These are phyloP conservation scores for Lordiphosa andalusiaca DNA, from an alignment of 2,888 invertebrate species.

Conservation along the genomic window DNA sequence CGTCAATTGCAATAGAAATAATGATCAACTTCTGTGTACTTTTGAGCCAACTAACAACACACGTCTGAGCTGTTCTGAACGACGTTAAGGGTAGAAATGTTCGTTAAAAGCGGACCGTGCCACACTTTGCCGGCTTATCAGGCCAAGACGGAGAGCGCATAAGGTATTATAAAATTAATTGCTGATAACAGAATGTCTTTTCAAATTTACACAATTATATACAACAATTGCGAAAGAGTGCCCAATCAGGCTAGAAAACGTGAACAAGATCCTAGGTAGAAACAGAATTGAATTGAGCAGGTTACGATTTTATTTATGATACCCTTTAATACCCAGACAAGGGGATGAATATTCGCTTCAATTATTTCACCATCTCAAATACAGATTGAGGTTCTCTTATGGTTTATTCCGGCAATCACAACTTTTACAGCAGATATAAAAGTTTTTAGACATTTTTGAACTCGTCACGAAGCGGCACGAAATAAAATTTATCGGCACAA, in stretches of 20 bases:
- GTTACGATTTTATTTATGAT: conserved; percentile 20
- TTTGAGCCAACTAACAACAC: too few relatives aligned
- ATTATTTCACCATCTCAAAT: too few relatives aligned
- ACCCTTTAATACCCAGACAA: too few relatives aligned
- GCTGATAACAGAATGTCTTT: conserved; percentile 51
- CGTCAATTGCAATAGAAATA: conserved; percentile 20
- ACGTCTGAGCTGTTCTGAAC: conserved; percentile 39
- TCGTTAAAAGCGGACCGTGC: conserved; percentile 29
- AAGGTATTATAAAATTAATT: conserved; percentile 43
- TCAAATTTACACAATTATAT: conserved; percentile 40
- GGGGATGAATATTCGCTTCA: too few relatives aligned
- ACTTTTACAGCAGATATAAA: too few relatives aligned
- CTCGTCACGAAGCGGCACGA: too few relatives aligned
- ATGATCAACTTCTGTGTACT: too few relatives aligned
- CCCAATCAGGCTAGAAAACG: not conserved
- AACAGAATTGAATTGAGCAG: conserved; percentile 24
- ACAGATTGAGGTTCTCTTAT: too few relatives aligned
- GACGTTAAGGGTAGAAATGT: conserved; percentile 8
- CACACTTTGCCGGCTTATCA: conserved; percentile 48
- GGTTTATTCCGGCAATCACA: too few relatives aligned
- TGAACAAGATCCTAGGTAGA: not conserved
- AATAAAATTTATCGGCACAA: too few relatives aligned
- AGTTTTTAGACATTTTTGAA: too few relatives aligned
- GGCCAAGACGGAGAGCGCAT: conserved; percentile 39
- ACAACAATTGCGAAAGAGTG: conserved; percentile 17